Evolutionary conservation across 2,113 vertebrate species (phyloP).

Genomic region (Sterna hirundo): DNA sequence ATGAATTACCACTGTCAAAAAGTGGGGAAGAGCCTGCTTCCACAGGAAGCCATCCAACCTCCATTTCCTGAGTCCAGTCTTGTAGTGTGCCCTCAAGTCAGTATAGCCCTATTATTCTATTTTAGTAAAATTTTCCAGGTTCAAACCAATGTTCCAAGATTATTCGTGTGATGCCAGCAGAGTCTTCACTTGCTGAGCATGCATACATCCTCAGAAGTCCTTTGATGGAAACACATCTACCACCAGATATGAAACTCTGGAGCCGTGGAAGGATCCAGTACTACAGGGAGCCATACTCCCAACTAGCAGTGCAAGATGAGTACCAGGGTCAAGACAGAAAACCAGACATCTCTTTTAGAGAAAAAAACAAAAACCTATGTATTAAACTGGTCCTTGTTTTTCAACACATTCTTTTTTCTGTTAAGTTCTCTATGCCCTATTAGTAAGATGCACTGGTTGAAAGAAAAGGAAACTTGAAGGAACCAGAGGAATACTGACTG

Average conservation of each 20-base stretch:
- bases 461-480: background rate
- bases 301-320: background rate
- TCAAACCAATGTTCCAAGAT: background rate
- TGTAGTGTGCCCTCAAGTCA: background rate
- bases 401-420: background rate
- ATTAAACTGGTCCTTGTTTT: background rate
- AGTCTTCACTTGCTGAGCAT: background rate
- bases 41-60: background rate
- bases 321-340: background rate
- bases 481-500: background rate
- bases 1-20: background rate
- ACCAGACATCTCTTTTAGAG: background rate
- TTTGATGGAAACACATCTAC: background rate
- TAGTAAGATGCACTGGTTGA: background rate
- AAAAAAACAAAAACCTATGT: background rate
- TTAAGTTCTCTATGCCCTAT: background rate
- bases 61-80: background rate
- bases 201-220: background rate
- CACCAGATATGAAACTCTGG: background rate
- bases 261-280: background rate
- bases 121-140: background rate
- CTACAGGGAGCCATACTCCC: background rate
- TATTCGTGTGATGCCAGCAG: background rate
- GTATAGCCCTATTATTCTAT: background rate
- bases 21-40: background rate